Base-by-base conservation (phyloP, 2,113 vertebrate genomes). In the Chamaea fasciata region DNA sequence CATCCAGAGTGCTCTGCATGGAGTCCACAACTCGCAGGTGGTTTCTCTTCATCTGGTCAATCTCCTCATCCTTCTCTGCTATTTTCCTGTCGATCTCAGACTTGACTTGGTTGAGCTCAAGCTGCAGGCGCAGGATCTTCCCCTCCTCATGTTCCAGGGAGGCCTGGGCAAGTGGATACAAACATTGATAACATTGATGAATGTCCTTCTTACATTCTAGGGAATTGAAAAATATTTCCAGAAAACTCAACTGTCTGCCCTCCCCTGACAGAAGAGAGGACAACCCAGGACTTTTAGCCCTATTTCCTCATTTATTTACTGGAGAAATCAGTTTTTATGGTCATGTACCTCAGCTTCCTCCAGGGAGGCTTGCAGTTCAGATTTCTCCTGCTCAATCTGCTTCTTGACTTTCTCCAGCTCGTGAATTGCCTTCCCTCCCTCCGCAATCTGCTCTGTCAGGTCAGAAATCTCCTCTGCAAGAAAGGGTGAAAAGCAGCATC, bases 1-100 rank as follows among this genome's bases (percentile, higher is more conserved):
- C 97, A 0, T 98, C 98, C 92, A 56, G 23, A 1, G 31, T 57
- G 41, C 53, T 57, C 53, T 75, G 71, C 53, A 75, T n/a, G 9
- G 71, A 57, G 0, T 75, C 71, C 24, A 75, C 71, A 6, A 74
- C 4, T 46, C 71, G 1, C 1, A 57, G 71, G 33, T 74, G 53
- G 41, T 74, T 74, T 4, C 71, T 57, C 41, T 74, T 74, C 71
- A 74, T 9, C 53, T 74, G 71, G 1, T 74, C 71, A 57, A 74
- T 74, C 19, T 74, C 71, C 5, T 75, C 71, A 57, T 75, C 71
- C 13, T 75, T 75, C 41, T 75, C 71, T 35, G 71, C 71, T 46
- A 75, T 18, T 26, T 75, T 75, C 42, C 71, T 75, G 71, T 75
- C 71, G 2, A 75, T 75, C 55, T 75, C 71, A 37, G 71, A 1